Percentiles rank a stretch among this genome's conserved stretches.
Conservation (phyloP, 2,797 vertebrate species). For the Cynopterus sphinx region DNA sequence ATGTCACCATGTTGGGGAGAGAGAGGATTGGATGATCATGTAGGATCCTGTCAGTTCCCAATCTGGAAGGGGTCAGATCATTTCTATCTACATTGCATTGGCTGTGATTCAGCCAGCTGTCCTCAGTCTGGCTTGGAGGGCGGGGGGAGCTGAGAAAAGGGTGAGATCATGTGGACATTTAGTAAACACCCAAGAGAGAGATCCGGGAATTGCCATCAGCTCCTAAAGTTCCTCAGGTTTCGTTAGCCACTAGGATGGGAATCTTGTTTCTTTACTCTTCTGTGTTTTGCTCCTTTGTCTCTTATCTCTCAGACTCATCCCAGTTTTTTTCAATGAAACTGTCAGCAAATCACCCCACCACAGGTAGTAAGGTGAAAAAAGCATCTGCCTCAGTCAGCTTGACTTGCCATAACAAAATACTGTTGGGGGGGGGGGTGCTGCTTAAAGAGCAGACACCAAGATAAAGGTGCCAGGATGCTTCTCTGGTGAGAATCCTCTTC, state of each 20-base stretch:
- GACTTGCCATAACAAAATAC: neutral
- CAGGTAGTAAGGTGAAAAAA: neutral
- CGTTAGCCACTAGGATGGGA: neutral
- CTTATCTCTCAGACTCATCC: neutral
- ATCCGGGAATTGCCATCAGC: neutral
- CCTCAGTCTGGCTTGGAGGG: neutral
- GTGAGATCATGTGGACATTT: neutral
- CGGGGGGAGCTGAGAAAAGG: neutral
- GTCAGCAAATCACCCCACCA: neutral
- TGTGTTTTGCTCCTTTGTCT: neutral
- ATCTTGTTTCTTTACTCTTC: neutral
- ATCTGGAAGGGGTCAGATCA: neutral
- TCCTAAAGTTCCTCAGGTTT: neutral
- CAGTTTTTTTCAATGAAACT: neutral
- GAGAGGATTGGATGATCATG: neutral
- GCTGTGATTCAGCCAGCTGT: neutral
- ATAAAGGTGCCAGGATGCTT: neutral
- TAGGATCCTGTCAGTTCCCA: neutral
- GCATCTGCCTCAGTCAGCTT: neutral
- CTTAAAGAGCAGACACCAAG: neutral
- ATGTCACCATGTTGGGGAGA: neutral
- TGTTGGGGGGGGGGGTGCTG: accelerated
- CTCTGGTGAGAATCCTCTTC: neutral
- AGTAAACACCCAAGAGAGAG: neutral
- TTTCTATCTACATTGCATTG: neutral